Base-by-base conservation (phyloP, 2,888 invertebrate species). In the Himalopsyche anomala region DNA sequence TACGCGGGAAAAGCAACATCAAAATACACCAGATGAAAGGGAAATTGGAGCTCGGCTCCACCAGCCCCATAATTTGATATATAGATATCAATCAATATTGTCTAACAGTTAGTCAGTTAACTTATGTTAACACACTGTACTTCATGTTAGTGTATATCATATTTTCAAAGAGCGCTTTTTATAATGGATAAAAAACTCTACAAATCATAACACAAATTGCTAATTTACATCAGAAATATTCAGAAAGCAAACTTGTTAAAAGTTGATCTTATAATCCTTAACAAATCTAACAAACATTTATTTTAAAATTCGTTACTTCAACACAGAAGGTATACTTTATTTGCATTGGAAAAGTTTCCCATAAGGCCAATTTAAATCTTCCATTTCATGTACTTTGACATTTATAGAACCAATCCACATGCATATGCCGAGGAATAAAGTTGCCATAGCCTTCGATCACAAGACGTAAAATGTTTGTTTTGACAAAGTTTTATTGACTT, bases 401-500 rank as follows among this genome's bases (percentile, higher is more conserved):
- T 62, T 62, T 62, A 62, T 62, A 28, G 62, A 62, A 62, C 19
- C 62, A 62, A 62, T 62, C 19, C 62, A 62, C 19, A 62, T 62
- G 62, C 62, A 62, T 62, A 62, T 62, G 62, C 8, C 62, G 8
- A 62, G 6, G 62, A 62, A 62, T 19, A 62, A 62, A 62, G 19
- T 62, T 62, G n/a, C 19, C 62, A 19, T 19, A 19, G 62, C 62
- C 19, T 62, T 62, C 62, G 62, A 62, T 62, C 19, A 62, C 62
- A 28, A 62, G 62, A 62, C 19, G 62, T 19, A 19, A 62, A 62
- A 62, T 62, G 28, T 62, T 62, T 62, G 62, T 62, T 62, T 62
- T 62, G 62, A 62, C 19, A n/a, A 62, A 62, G 62, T 62, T 62
- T 62, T 62, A 62, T 62, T 62, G 62, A 62, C 62, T 62, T 11